Percentiles rank a stretch among this genome's conserved stretches.
Evolutionary conservation across 1,140 invertebrate species (phyloP).

Genomic region (Drosophila orena): DNA sequence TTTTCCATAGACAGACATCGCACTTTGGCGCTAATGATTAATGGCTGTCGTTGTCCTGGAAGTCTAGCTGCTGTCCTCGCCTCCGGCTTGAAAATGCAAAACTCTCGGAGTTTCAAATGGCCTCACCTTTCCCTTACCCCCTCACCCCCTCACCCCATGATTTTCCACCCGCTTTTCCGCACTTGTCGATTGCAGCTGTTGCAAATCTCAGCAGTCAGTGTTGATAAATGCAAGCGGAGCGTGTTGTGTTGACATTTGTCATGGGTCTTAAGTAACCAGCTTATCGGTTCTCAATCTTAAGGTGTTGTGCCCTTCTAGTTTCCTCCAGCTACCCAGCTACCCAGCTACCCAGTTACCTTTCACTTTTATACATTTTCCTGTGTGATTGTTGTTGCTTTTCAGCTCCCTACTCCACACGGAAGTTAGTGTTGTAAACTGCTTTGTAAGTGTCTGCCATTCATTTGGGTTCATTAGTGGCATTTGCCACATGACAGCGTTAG

Average conservation of each 20-base stretch:
- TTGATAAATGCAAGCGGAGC: conserved; percentile 75
- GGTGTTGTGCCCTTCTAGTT: not conserved
- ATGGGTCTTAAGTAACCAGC: conserved; percentile 45
- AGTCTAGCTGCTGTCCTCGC: conserved; percentile 41
- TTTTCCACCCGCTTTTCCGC: conserved; percentile 6
- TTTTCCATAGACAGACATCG: conserved; percentile 46
- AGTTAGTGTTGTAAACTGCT: conserved; percentile 49
- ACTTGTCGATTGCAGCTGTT: conserved; percentile 70
- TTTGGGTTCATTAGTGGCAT: conserved; percentile 51
- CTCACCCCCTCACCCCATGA: not conserved
- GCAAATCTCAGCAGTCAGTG: conserved; percentile 73
- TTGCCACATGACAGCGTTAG: conserved; percentile 40
- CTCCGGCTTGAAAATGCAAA: conserved; percentile 62
- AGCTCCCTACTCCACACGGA: not conserved
- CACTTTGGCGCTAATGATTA: conserved; percentile 79
- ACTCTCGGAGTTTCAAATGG: conserved; percentile 40
- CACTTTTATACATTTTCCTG: not conserved
- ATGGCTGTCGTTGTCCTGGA: conserved; percentile 61
- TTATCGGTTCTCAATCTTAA: conserved; percentile 48
- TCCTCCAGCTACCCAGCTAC: not conserved
- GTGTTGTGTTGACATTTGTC: conserved; percentile 52
- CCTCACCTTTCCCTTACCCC: not conserved
- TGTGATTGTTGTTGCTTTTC: not conserved
- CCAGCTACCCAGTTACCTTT: not conserved
- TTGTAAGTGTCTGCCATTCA: conserved; percentile 37